phyloP scores from a whole-genome alignment of 1,140 invertebrate species.

The Protaetia brevitarsis region DNA sequence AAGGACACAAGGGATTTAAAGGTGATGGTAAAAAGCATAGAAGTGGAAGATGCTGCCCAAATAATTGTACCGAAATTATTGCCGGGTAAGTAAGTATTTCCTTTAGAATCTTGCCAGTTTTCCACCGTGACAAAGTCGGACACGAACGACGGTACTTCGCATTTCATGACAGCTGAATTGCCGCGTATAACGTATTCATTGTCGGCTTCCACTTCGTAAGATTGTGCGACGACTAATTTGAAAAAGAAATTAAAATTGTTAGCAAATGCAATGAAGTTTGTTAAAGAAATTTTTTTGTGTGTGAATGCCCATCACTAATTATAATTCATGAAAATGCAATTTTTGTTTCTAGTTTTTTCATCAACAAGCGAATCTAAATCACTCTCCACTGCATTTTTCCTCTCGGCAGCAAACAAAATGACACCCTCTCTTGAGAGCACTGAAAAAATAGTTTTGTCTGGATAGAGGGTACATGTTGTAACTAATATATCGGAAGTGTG shows the following conservation, averaged over 20 bases:
- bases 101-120: slow-evolving; percentile 74
- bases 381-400: too few species aligned
- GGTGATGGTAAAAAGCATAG: not conserved
- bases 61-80: slow-evolving; percentile 41
- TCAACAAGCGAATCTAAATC: too few species aligned
- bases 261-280: not conserved
- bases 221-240: slow-evolving; percentile 71
- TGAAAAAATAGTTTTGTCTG: too few species aligned
- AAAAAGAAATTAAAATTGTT: slow-evolving; percentile 15
- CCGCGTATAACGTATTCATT: slow-evolving; percentile 84
- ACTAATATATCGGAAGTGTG: too few species aligned
- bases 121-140: slow-evolving; percentile 81
- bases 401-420: too few species aligned
- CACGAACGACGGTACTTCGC: slow-evolving; percentile 83
- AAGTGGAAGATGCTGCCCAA: too few species aligned
- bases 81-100: slow-evolving; percentile 63
- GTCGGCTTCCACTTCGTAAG: slow-evolving; percentile 77
- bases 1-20: not conserved
- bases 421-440: too few species aligned
- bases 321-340: too few species aligned
- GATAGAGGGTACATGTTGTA: too few species aligned
- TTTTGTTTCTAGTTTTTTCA: too few species aligned
- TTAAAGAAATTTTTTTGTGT: too few species aligned
- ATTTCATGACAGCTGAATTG: slow-evolving; percentile 83
- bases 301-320: too few species aligned